These are phyloP conservation scores for Phaonia tiefii DNA, from an alignment of 2,888 invertebrate species.

Conservation along the genomic window DNA sequence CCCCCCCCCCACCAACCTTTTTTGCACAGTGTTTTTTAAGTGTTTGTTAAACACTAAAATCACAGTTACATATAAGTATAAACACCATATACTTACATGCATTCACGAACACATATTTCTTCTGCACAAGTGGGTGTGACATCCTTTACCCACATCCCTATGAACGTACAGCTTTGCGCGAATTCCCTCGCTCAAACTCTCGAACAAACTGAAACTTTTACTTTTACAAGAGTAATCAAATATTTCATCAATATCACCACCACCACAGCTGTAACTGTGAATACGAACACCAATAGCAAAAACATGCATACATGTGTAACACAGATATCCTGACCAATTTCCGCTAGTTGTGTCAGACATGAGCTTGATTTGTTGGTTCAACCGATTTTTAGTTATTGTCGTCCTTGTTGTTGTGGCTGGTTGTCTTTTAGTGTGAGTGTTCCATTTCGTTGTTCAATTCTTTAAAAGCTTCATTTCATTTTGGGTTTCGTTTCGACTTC, in stretches of 20 bases:
- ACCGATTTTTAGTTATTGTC: conserved; percentile 7
- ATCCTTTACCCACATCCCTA: no score
- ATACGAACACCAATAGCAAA: conserved; percentile 1
- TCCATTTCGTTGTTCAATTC: conserved; percentile 2
- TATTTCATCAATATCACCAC: conserved; percentile 6
- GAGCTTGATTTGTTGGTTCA: conserved; percentile 52
- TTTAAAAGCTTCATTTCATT: neutral
- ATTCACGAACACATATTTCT: no score
- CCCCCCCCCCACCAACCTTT: no score
- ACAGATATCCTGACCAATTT: conserved; percentile 55
- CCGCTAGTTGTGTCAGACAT: conserved; percentile 32
- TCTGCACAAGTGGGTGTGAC: no score
- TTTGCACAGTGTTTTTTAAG: conserved; percentile 35
- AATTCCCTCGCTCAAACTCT: no score
- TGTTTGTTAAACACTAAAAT: conserved; percentile 33
- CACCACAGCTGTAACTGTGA: neutral
- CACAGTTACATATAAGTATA: conserved; percentile 12
- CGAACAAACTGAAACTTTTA: no score
- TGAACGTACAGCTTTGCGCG: no score
- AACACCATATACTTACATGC: neutral
- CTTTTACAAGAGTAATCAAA: neutral
- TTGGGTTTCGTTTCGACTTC: neutral
- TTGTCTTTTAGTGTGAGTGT: neutral
- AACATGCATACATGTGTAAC: conserved; percentile 14
- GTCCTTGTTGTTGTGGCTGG: neutral